Percentiles rank a stretch among this genome's conserved stretches.
Conservation (phyloP, 2,888 invertebrate species). For the Caenorhabditis panamensis region DNA sequence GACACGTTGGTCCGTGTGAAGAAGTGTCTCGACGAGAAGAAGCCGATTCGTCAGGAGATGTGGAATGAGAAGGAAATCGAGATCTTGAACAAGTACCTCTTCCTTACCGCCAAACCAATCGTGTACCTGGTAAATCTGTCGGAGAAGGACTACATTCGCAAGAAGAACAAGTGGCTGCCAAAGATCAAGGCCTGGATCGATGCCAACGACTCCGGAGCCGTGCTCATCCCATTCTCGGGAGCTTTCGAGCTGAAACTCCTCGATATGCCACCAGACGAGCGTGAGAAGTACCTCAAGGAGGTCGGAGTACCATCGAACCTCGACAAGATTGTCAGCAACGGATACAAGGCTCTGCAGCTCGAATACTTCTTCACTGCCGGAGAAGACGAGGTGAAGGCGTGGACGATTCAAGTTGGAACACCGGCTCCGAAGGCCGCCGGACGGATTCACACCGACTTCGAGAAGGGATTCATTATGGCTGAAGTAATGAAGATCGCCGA, state of each 20-base stretch:
- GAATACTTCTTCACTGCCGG: constrained; percentile 98
- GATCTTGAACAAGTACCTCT: constrained; percentile 94
- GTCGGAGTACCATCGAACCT: constrained; percentile 64
- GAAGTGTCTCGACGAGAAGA: constrained; percentile 89
- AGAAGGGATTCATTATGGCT: constrained; percentile 93
- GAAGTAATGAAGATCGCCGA: constrained; percentile 96
- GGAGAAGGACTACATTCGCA: constrained; percentile 97
- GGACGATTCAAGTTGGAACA: constrained; percentile 98
- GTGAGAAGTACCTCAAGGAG: constrained; percentile 89
- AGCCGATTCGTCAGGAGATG: constrained; percentile 90
- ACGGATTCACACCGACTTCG: constrained; percentile 98
- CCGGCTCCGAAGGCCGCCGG: constrained; percentile 99
- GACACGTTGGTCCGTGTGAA: constrained; percentile 92
- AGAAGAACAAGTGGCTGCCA: constrained; percentile 86
- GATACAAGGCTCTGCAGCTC: constrained; percentile 95
- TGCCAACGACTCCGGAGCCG: constrained; percentile 91
- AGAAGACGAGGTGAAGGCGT: constrained; percentile 98
- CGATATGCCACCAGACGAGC: constrained; percentile 89
- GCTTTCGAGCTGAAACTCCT: constrained; percentile 90
- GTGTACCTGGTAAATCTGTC: constrained; percentile 97
- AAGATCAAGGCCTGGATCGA: constrained; percentile 99
- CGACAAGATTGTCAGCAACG: constrained; percentile 90
- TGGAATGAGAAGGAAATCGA: constrained; percentile 81
- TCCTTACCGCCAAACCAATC: constrained; percentile 96
- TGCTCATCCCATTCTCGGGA: constrained; percentile 96